Evolutionary conservation across 1,140 invertebrate species (phyloP).

Genomic region (Mamestra configurata): DNA sequence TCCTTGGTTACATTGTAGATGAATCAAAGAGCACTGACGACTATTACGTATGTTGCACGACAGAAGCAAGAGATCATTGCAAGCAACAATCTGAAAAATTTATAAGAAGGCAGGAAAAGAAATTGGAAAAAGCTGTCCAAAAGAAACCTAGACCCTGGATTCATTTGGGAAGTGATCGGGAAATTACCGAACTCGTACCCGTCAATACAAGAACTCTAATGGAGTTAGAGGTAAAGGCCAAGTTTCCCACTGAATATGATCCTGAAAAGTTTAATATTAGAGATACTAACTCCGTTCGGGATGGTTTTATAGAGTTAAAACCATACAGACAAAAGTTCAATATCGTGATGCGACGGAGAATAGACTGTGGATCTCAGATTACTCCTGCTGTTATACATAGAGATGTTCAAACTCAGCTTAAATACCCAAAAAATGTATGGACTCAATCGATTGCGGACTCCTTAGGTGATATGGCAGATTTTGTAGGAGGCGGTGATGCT

Average conservation of each 20-base stretch:
- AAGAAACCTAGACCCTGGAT: constrained; percentile 89
- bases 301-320: constrained; percentile 91
- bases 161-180: constrained; percentile 89
- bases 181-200: constrained; percentile 88
- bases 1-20: constrained; percentile 91
- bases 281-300: constrained; percentile 88
- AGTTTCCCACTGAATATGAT: constrained; percentile 88
- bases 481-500: constrained; percentile 69
- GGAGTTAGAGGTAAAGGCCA: constrained; percentile 90
- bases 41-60: constrained; percentile 92
- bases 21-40: constrained; percentile 89
- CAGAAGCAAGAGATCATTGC: constrained; percentile 88
- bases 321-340: constrained; percentile 88
- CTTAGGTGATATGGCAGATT: constrained; percentile 75
- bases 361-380: constrained; percentile 88
- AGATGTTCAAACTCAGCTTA: constrained; percentile 90
- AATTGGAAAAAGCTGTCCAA: constrained; percentile 89
- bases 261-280: constrained; percentile 85
- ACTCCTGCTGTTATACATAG: constrained; percentile 79
- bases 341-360: constrained; percentile 88
- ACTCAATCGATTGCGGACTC: constrained; percentile 89
- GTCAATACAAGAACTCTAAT: constrained; percentile 88
- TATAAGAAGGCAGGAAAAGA: constrained; percentile 87
- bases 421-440: constrained; percentile 90
- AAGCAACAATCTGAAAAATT: constrained; percentile 88